These are phyloP conservation scores for Sarcophaga peregrina DNA, from an alignment of 1,140 invertebrate species.

Conservation along the genomic window DNA sequence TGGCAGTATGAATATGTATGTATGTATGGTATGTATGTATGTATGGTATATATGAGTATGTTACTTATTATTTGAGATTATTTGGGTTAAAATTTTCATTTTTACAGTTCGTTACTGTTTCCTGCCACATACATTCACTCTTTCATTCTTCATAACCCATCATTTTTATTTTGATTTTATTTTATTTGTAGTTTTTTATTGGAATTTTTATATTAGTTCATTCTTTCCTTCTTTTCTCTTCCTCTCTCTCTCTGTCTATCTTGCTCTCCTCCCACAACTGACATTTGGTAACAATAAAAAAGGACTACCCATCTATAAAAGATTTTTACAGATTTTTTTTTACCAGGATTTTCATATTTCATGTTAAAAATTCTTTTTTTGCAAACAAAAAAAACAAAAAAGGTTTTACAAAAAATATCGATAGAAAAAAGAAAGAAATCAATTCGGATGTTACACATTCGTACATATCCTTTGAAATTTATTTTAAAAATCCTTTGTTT, in stretches of 20 bases:
- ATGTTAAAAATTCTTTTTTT: neutral
- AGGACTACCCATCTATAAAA: neutral
- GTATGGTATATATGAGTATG: conserved; percentile 31
- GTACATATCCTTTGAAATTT: neutral
- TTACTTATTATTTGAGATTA: conserved; percentile 39
- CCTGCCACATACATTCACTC: conserved; percentile 4
- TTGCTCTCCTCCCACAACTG: neutral
- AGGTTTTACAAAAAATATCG: neutral
- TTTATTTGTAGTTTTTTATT: conserved; percentile 17
- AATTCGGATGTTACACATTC: no score
- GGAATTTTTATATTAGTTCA: conserved; percentile 35
- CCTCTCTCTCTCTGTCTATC: neutral
- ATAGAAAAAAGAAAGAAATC: neutral
- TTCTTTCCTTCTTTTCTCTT: neutral
- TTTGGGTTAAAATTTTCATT: conserved; percentile 35
- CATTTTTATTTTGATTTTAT: conserved; percentile 22
- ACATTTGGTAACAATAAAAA: neutral
- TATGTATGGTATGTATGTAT: neutral
- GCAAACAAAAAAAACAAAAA: neutral
- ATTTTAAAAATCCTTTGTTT: neutral
- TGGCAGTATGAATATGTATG: conserved; percentile 10
- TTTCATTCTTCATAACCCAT: neutral
- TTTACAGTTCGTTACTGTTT: conserved; percentile 39
- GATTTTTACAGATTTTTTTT: conserved; percentile 3
- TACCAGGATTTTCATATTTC: neutral